Evolutionary conservation across 2,113 vertebrate species (phyloP).

Genomic region (Pituophis catenifer): DNA sequence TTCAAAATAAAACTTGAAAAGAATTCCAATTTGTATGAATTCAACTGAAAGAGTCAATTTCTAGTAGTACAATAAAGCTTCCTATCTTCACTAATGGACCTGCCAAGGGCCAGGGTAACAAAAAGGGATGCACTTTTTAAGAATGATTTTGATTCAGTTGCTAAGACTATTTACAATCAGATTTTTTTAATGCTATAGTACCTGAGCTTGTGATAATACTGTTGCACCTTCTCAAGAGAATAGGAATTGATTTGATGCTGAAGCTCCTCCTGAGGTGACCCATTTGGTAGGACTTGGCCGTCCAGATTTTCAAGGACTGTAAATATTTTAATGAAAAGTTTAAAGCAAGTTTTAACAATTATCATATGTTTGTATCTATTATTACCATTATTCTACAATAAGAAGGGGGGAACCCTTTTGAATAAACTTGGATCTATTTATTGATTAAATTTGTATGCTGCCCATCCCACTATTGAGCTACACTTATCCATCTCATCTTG

Average conservation of each 20-base stretch:
- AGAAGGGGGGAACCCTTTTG: not conserved
- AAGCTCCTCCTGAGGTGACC: constrained; percentile 78
- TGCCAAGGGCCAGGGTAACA: not conserved
- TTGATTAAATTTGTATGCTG: not conserved
- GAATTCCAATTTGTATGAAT: not conserved
- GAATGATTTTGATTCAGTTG: not conserved
- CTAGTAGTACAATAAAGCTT: not conserved
- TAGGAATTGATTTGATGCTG: constrained; percentile 87
- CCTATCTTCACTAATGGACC: not conserved
- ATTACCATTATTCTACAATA: not conserved
- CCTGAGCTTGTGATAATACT: constrained; percentile 96
- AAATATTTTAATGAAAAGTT: constrained; percentile 28
- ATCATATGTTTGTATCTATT: not conserved
- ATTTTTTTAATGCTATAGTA: constrained; percentile 48
- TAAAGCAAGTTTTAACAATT: not conserved
- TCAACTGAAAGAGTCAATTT: not conserved
- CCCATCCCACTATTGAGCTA: not conserved
- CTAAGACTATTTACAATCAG: constrained; percentile 3
- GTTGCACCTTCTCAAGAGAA: constrained; percentile 92
- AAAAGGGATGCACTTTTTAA: not conserved
- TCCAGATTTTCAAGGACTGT: constrained; percentile 86
- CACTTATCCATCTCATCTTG: not conserved
- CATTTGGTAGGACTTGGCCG: constrained; percentile 73
- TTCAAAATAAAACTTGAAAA: not conserved
- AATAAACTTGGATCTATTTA: not conserved